These are phyloP conservation scores for Benitochromis conjunctus DNA, from an alignment of 2,113 vertebrate genomes.

Conservation along the genomic window DNA sequence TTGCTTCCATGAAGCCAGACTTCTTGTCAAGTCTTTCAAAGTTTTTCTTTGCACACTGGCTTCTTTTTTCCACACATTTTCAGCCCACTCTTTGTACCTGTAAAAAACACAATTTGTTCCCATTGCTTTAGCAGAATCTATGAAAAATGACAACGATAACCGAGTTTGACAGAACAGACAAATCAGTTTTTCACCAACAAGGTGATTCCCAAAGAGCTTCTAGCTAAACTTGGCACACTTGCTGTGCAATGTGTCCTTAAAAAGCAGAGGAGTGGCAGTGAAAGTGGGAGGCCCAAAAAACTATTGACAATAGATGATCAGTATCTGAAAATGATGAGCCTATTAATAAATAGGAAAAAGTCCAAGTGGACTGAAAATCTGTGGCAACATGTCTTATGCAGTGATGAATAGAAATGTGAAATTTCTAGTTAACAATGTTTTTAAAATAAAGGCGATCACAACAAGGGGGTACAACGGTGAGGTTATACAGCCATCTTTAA, in stretches of 20 bases:
- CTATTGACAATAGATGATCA: background rate
- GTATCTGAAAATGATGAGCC: background rate
- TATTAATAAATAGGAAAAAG: background rate
- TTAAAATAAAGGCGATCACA: background rate
- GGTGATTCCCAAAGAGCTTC: background rate
- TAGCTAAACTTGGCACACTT: background rate
- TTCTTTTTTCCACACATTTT: background rate
- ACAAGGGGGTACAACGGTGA: background rate
- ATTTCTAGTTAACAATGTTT: background rate
- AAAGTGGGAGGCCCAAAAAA: background rate
- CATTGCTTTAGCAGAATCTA: background rate
- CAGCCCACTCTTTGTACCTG: background rate
- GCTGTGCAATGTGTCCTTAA: background rate
- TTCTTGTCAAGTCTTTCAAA: background rate
- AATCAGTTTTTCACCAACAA: no score
- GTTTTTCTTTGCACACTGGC: background rate
- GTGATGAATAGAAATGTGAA: background rate
- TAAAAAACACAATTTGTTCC: background rate
- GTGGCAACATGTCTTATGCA: background rate
- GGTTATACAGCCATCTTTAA: background rate
- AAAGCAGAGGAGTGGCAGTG: background rate
- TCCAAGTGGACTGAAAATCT: background rate
- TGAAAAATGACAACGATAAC: background rate
- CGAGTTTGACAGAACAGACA: background rate
- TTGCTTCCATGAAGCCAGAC: background rate